phyloP scores from a whole-genome alignment of 2,113 vertebrate genomes.

The Ascaphus truei region DNA sequence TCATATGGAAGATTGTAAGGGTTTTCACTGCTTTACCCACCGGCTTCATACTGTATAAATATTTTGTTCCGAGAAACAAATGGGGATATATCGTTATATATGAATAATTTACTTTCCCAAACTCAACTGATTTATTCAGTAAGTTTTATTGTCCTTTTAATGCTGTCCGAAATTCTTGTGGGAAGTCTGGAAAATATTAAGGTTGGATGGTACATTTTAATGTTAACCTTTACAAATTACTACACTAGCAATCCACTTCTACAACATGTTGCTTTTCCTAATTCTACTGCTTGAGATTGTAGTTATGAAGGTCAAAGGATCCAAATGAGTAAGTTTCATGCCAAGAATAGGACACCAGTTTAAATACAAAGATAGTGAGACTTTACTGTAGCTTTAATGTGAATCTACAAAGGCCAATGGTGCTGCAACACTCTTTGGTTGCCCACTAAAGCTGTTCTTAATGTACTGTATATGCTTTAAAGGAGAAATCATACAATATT shows the following conservation, averaged over 20 bases:
- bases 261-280: background rate
- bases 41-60: slow-evolving; percentile 42
- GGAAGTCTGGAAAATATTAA: background rate
- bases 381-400: too few relatives aligned
- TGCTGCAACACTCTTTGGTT: too few relatives aligned
- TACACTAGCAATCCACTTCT: background rate
- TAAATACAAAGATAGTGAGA: too few relatives aligned
- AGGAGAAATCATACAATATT: too few relatives aligned
- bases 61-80: slow-evolving; percentile 45
- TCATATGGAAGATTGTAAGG: slow-evolving; percentile 45
- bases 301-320: background rate
- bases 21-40: slow-evolving; percentile 36
- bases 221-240: background rate
- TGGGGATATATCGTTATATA: background rate
- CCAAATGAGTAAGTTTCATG: background rate
- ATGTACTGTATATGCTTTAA: too few relatives aligned
- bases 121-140: background rate
- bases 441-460: too few relatives aligned
- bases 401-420: too few relatives aligned
- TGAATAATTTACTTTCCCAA: slow-evolving; percentile 21
- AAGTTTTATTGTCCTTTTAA: background rate
- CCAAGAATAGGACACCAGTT: background rate
- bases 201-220: background rate
- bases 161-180: background rate
- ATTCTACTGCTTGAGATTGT: background rate